Conservation (phyloP, 1,140 invertebrate genomes). For the Aphelinus atriplicis region DNA sequence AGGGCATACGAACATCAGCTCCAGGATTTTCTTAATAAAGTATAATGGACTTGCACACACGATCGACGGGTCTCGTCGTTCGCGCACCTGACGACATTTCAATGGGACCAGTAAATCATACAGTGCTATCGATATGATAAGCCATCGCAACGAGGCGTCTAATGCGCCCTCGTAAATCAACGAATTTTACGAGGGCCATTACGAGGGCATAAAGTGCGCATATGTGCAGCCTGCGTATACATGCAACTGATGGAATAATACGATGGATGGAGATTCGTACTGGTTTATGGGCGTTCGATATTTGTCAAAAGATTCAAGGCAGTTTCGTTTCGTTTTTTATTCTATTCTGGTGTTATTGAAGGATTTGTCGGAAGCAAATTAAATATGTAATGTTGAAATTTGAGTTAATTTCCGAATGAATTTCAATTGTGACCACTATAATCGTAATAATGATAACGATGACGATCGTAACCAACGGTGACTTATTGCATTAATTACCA, state of each 20-base stretch:
- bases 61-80: not conserved
- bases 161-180: slow-evolving; percentile 31
- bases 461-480: too few species aligned
- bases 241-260: not conserved
- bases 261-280: not conserved
- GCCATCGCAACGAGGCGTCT: slow-evolving; percentile 7
- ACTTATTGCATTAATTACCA: too few species aligned
- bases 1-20: too few species aligned
- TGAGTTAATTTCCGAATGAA: too few species aligned
- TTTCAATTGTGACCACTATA: too few species aligned
- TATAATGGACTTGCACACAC: slow-evolving; percentile 5
- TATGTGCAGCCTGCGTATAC: not conserved
- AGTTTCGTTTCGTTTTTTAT: too few species aligned
- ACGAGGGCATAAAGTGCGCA: not conserved
- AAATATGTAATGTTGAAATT: too few species aligned
- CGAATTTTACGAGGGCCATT: slow-evolving; percentile 29
- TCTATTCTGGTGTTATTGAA: too few species aligned
- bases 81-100: not conserved
- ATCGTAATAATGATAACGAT: too few species aligned
- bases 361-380: too few species aligned
- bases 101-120: not conserved
- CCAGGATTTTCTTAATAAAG: slow-evolving; percentile 19
- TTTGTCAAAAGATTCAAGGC: too few species aligned
- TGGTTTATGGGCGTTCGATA: too few species aligned
- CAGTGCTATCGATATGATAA: slow-evolving; percentile 10